phyloP scores from a whole-genome alignment of 2,797 vertebrate genomes.

The Labeo calbasu region DNA sequence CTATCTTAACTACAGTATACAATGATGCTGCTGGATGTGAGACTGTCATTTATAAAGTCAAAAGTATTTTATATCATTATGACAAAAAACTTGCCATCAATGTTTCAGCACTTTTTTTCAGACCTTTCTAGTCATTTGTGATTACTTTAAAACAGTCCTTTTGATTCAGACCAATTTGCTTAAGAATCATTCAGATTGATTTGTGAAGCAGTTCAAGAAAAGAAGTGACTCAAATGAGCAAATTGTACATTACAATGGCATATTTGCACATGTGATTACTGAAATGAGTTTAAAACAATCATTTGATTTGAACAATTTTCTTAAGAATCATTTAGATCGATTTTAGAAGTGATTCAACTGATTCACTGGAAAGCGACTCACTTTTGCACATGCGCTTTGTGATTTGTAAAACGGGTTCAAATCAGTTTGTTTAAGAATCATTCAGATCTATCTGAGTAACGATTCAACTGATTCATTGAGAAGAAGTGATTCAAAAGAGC shows the following conservation, averaged over 20 bases:
- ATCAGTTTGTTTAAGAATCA: not conserved
- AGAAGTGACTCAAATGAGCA: not conserved
- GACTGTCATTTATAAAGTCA: not conserved
- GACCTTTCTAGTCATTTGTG: not conserved
- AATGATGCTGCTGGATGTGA: not conserved
- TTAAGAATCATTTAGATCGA: no score
- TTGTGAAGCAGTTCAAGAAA: not conserved
- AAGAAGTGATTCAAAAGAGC: not conserved
- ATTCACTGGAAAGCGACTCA: no score
- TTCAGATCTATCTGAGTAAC: not conserved
- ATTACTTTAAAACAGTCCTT: not conserved
- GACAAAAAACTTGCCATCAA: not conserved
- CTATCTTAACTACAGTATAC: not conserved
- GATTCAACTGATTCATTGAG: not conserved
- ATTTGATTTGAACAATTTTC: no score
- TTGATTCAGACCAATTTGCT: not conserved
- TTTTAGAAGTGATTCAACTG: no score
- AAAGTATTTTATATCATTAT: no score
- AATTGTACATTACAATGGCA: not conserved
- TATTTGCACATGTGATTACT: no score
- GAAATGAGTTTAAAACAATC: no score
- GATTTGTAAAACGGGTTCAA: no score
- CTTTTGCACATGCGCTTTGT: no score
- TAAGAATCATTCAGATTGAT: not conserved
- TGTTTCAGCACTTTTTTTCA: not conserved